Percentiles rank a stretch among this genome's conserved stretches.
phyloP scores from a whole-genome alignment of 2,888 invertebrate genomes.

The Cataglyphis altisquamis region DNA sequence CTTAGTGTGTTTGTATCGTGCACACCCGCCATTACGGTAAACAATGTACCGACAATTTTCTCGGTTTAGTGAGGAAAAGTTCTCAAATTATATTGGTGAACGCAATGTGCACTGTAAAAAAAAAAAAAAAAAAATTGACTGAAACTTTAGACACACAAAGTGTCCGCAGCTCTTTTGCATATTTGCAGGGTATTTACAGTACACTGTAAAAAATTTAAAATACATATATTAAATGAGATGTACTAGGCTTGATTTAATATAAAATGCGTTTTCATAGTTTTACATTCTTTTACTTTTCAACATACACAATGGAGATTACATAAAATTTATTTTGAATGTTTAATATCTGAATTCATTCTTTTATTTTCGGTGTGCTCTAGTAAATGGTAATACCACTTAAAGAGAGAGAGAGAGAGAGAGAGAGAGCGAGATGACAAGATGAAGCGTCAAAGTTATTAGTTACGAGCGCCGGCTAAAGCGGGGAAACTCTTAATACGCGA shows the following conservation, averaged over 20 bases:
- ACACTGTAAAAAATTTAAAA: too few relatives aligned
- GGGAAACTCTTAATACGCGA: constrained; percentile 33
- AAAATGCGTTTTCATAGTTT: background rate
- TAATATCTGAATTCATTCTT: background rate
- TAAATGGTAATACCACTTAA: background rate
- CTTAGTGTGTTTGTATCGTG: constrained; percentile 36
- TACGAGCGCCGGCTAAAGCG: background rate
- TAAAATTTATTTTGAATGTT: background rate
- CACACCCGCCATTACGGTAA: constrained; percentile 26
- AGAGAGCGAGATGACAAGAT: background rate
- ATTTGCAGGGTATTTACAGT: too few relatives aligned
- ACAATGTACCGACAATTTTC: constrained; percentile 43
- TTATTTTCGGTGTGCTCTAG: background rate
- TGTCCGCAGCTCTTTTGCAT: too few relatives aligned
- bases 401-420: too few relatives aligned
- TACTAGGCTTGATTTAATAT: background rate
- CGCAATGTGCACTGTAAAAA: too few relatives aligned
- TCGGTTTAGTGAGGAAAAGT: constrained; percentile 19
- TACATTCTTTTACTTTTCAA: background rate
- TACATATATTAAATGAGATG: background rate
- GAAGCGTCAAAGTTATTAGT: constrained; percentile 27
- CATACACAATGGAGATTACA: background rate
- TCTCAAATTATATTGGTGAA: background rate
- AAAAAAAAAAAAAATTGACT: too few relatives aligned
- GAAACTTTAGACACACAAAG: too few relatives aligned